Base-by-base conservation (phyloP, 2,797 vertebrate species). In the Lutjanus campechanus region DNA sequence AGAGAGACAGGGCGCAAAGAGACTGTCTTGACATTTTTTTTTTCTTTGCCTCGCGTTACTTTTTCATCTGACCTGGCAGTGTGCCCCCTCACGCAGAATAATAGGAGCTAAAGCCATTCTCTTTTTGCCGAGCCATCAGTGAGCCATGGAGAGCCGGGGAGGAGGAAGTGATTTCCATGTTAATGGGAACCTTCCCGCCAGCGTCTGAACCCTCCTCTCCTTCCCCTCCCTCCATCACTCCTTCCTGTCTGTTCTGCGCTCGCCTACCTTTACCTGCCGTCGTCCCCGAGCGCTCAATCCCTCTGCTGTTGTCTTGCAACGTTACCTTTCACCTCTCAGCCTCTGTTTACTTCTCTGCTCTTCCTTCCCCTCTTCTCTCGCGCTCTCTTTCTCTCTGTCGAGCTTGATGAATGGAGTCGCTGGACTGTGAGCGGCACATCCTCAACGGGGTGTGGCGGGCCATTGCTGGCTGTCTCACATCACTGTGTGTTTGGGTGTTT, bases 141-240 rank as follows among this genome's bases (percentile, higher is more conserved):
- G 89, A 89, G 92, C 90, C 88, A 85, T 76, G 76, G 91, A 79
- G 90, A 88, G 85, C 56, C 65, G 41, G 77, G 82, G 81, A 77
- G 46, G 76, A 86, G 85, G 83, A 93, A 94, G 91, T 89, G 90
- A 95, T 95, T 95, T 95, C 94, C 93, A 96, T 95, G 94, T 94
- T 94, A 95, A 96, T 96, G 89, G 93, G 90, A 94, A 88, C 81
- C 87, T 91, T 92, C 90, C 86, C 88, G 69, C 86, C 88, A 90
- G 91, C 85, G 62, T 89, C 86, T 82, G 75, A 83, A 84, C 72
- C 82, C 82, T 73, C 74, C 66, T 62, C 77, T 81, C 49, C 53
- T 44, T 55, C 56, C 64, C 65, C 72, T 63, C 72, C 72, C 43
- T 77, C 75, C 59, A 62, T 82, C 73, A 41, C 60, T 71, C 67